A percentile compares a stretch with the other conserved stretches of the same genome.
Conservation (phyloP, 2,797 vertebrate genomes). For the Melanotaenia pygmaea region DNA sequence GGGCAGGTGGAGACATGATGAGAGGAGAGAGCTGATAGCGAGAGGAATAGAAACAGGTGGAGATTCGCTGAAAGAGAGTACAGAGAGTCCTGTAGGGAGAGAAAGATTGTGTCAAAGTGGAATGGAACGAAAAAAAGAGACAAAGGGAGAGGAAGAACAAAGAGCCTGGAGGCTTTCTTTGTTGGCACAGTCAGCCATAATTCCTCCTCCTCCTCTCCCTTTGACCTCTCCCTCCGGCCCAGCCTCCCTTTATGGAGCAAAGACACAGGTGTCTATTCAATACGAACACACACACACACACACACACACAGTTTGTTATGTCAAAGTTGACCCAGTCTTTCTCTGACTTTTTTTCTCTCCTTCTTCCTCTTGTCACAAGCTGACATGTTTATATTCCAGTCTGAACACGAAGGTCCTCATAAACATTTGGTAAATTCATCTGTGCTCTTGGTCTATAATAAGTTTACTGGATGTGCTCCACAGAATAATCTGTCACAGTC, state of each 20-base stretch:
- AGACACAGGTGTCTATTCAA: constrained; percentile 79
- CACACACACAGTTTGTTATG: constrained; percentile 45
- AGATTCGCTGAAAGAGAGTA: constrained; percentile 68
- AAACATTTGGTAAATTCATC: constrained; percentile 77
- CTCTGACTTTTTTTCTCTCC: constrained; percentile 2
- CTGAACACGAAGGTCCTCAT: constrained; percentile 34
- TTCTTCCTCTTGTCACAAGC: constrained; percentile 17
- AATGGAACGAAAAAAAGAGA: constrained; percentile 76
- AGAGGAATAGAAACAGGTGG: constrained; percentile 75
- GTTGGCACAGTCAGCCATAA: constrained; percentile 81
- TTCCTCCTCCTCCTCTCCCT: constrained; percentile 78
- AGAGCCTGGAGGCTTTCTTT: constrained; percentile 82
- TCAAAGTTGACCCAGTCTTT: constrained; percentile 57
- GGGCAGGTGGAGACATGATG: constrained; percentile 74
- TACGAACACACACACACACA: constrained; percentile 31
- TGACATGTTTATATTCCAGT: constrained; percentile 38
- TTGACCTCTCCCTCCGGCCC: constrained; percentile 74
- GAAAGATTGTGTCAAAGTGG: constrained; percentile 73
- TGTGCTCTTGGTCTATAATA: constrained; percentile 73
- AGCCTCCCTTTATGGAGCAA: constrained; percentile 73
- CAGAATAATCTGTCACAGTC: constrained; percentile 61
- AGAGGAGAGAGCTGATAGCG: constrained; percentile 66
- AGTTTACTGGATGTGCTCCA: constrained; percentile 69
- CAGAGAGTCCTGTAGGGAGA: constrained; percentile 68
- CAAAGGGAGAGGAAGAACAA: constrained; percentile 77